phyloP scores from a whole-genome alignment of 2,113 vertebrate species.

The Malurus cyaneus region DNA sequence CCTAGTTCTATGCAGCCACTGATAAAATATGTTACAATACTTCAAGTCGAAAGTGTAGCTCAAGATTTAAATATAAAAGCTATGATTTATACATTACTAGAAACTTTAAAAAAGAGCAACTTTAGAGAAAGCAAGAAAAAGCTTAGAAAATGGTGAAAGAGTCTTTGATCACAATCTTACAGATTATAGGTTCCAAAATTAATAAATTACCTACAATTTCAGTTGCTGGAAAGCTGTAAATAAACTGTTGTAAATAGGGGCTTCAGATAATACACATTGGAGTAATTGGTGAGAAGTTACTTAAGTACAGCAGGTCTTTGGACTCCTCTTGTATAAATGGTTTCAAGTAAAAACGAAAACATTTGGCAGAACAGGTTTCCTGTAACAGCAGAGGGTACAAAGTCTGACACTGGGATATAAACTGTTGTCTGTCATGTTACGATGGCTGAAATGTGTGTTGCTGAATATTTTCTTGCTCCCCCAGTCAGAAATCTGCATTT shows the following conservation, averaged over 20 bases:
- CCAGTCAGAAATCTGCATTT: background rate
- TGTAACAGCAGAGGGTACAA: background rate
- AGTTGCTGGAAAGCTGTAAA: slow-evolving; percentile 25
- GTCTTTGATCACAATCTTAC: slow-evolving; percentile 15
- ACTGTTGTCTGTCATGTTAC: background rate
- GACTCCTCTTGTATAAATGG: slow-evolving; percentile 40
- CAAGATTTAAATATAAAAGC: slow-evolving; percentile 80
- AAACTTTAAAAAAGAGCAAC: slow-evolving; percentile 75
- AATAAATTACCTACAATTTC: slow-evolving; percentile 53
- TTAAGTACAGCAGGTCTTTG: slow-evolving; percentile 63
- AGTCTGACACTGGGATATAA: background rate
- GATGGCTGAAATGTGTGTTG: background rate
- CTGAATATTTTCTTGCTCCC: background rate
- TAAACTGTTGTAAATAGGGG: slow-evolving; percentile 13
- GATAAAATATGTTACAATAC: slow-evolving; percentile 56
- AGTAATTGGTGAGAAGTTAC: slow-evolving; percentile 18
- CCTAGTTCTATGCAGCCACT: background rate
- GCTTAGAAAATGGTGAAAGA: slow-evolving; percentile 68
- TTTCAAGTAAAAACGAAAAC: slow-evolving; percentile 53
- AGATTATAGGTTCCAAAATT: slow-evolving; percentile 33
- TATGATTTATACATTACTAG: slow-evolving; percentile 75
- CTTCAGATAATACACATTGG: background rate
- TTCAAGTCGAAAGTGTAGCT: slow-evolving; percentile 69
- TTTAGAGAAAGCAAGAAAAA: slow-evolving; percentile 65
- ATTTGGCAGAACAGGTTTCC: background rate